Percentiles rank a stretch among this genome's conserved stretches.
Evolutionary conservation across 2,888 invertebrate species (phyloP).

Genomic region (Drosophila buzzatii): DNA sequence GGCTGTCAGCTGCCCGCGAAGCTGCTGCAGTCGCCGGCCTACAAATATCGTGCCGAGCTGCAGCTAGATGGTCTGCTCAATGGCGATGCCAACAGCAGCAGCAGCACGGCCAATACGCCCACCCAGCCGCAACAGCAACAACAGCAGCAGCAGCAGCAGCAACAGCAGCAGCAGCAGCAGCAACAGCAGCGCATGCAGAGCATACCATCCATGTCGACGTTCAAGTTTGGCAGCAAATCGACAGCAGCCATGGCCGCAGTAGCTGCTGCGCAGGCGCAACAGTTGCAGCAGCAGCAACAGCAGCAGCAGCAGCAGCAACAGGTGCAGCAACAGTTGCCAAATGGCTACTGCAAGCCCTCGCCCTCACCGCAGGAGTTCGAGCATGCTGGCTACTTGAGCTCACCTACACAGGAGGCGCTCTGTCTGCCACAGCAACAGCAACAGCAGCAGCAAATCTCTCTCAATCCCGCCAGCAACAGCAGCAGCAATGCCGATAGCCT

Average conservation of each 20-base stretch:
- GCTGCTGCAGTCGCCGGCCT: slow-evolving; percentile 83
- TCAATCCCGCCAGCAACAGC: slow-evolving; percentile 68
- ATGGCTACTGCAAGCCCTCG: slow-evolving; percentile 85
- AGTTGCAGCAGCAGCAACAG: slow-evolving; percentile 58
- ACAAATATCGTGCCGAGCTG: slow-evolving; percentile 83
- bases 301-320: slow-evolving; percentile 56
- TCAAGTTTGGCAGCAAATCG: slow-evolving; percentile 78
- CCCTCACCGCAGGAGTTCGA: slow-evolving; percentile 83
- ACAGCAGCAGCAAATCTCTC: slow-evolving; percentile 49
- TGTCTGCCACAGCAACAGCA: slow-evolving; percentile 63
- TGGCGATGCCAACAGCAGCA: slow-evolving; percentile 26
- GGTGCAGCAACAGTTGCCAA: slow-evolving; percentile 76
- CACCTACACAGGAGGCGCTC: slow-evolving; percentile 82
- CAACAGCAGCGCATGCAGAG: slow-evolving; percentile 76
- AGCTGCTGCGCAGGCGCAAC: slow-evolving; percentile 59
- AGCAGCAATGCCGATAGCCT: slow-evolving; percentile 54
- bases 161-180: slow-evolving; percentile 48
- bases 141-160: slow-evolving; percentile 40
- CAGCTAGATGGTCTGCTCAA: slow-evolving; percentile 71
- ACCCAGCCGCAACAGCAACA: slow-evolving; percentile 13
- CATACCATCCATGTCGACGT: slow-evolving; percentile 85
- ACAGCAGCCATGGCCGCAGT: slow-evolving; percentile 75
- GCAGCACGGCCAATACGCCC: slow-evolving; percentile 28
- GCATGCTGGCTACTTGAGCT: slow-evolving; percentile 81
- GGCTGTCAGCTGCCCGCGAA: slow-evolving; percentile 83